phyloP scores from a whole-genome alignment of 1,140 invertebrate genomes.

The Agrilus planipennis region DNA sequence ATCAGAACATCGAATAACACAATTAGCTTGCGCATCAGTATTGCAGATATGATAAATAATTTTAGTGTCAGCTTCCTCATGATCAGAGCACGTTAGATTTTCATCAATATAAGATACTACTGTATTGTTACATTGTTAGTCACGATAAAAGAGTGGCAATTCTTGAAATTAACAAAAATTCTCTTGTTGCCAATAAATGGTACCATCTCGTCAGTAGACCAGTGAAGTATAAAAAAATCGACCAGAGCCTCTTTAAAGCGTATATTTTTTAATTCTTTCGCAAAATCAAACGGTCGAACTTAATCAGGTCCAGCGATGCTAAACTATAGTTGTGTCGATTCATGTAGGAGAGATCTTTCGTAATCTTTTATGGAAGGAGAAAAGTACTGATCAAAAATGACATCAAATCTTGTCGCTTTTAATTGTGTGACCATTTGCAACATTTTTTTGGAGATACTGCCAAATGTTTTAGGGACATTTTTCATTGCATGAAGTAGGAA shows the following conservation, averaged over 20 bases:
- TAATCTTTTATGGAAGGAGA: constrained; percentile 29
- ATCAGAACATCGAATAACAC: constrained; percentile 10
- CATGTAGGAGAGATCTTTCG: constrained; percentile 19
- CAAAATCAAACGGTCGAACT: constrained; percentile 24
- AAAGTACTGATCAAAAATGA: constrained; percentile 30
- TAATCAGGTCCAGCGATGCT: constrained; percentile 25
- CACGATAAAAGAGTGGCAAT: constrained; percentile 9
- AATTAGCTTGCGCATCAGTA: constrained; percentile 7
- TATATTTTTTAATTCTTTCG: constrained; percentile 22
- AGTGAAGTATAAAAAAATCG: constrained; percentile 25
- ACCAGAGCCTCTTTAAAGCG: constrained; percentile 29
- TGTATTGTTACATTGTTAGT: constrained; percentile 5
- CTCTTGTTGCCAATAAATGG: constrained; percentile 16
- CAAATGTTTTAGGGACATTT: constrained; percentile 18
- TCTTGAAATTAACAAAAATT: constrained; percentile 6
- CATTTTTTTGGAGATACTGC: constrained; percentile 20
- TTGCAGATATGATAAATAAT: constrained; percentile 13
- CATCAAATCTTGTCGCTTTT: constrained; percentile 15
- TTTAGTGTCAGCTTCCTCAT: constrained; percentile 12
- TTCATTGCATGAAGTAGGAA: constrained; percentile 14
- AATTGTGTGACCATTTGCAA: constrained; percentile 14
- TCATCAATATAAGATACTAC: constrained; percentile 8
- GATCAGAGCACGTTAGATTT: constrained; percentile 9
- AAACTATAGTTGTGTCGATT: constrained; percentile 18
- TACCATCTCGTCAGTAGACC: constrained; percentile 15